phyloP scores from a whole-genome alignment of 2,888 invertebrate genomes.

The Rhimphoctona megacephalus region DNA sequence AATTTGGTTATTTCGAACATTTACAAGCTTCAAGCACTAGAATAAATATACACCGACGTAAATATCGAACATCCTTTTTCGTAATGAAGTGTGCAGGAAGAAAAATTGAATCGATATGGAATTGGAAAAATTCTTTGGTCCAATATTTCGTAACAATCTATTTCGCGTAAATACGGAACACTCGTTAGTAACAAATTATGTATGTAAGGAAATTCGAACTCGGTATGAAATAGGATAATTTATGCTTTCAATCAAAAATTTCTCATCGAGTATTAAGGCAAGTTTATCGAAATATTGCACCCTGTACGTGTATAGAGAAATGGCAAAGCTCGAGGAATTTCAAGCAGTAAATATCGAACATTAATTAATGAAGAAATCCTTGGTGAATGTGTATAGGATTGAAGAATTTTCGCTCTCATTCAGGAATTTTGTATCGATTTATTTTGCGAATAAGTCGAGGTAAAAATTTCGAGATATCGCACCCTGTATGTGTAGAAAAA shows the following conservation, averaged over 20 bases:
- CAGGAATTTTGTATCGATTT: not conserved
- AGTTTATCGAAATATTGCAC: not conserved
- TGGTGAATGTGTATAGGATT: not conserved
- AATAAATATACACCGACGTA: not conserved
- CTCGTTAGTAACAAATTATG: not conserved
- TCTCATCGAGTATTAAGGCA: not conserved
- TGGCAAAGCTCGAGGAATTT: not conserved
- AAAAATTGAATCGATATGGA: not conserved
- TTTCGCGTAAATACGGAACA: not conserved
- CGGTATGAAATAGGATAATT: not conserved
- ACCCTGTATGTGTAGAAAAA: constrained; percentile 14
- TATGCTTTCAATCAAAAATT: no score
- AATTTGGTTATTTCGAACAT: not conserved
- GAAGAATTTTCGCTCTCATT: not conserved
- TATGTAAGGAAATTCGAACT: not conserved
- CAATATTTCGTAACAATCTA: not conserved
- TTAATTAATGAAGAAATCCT: not conserved
- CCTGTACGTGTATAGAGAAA: not conserved
- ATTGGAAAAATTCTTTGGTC: not conserved
- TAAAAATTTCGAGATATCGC: constrained; percentile 10
- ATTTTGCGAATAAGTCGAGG: not conserved
- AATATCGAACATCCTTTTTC: not conserved
- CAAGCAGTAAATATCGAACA: not conserved
- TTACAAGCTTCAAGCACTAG: not conserved
- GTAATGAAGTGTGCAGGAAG: not conserved